A percentile compares a stretch with the other conserved stretches of the same genome.
Evolutionary conservation across 2,113 vertebrate species (phyloP).

Genomic region (Acanthisitta chloris): DNA sequence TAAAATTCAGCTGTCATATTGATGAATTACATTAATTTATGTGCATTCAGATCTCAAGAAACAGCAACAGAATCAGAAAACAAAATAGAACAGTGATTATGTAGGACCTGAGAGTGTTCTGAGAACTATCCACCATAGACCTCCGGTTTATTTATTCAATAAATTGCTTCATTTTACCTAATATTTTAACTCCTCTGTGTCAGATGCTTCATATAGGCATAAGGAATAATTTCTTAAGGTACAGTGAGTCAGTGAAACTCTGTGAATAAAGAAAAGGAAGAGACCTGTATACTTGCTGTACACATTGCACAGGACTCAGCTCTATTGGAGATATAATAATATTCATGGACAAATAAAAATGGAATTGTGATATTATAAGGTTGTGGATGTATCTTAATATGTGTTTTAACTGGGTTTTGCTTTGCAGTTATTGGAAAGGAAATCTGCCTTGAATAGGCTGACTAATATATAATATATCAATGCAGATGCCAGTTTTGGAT

Average conservation of each 20-base stretch:
- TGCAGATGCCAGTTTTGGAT: background rate
- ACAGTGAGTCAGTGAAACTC: background rate
- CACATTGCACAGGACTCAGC: background rate
- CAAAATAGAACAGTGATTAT: background rate
- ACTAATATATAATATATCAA: background rate
- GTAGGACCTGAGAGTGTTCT: background rate
- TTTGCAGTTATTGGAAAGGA: background rate
- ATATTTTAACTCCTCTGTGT: background rate
- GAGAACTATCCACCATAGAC: background rate
- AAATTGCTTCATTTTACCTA: background rate
- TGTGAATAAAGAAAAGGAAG: background rate
- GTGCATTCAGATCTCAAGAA: background rate
- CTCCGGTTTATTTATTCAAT: background rate
- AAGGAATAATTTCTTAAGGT: background rate
- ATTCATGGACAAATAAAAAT: background rate
- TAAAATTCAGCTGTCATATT: conserved; percentile 28
- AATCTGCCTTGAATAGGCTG: background rate
- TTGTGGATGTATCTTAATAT: background rate
- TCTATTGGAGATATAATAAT: background rate
- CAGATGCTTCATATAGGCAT: background rate
- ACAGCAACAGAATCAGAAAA: background rate
- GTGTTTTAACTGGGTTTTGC: background rate
- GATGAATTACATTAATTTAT: conserved; percentile 34
- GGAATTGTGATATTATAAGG: background rate
- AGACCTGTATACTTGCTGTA: background rate